Percentiles rank a stretch among this genome's conserved stretches.
phyloP scores from a whole-genome alignment of 1,140 invertebrate species.

The Penaeus chinensis region DNA sequence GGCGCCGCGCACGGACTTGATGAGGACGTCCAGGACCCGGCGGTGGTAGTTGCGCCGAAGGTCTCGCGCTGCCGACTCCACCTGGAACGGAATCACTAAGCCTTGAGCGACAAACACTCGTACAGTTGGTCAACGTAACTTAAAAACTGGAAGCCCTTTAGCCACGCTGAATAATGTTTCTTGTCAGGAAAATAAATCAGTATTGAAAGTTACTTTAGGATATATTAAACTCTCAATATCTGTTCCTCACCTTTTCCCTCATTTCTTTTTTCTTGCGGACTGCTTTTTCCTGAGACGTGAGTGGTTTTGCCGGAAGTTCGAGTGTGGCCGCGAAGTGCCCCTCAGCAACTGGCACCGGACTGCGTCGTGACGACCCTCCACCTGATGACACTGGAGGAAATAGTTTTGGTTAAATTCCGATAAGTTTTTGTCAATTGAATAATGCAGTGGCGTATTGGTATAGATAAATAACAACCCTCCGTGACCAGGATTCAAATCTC shows the following conservation, averaged over 20 bases:
- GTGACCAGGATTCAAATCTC: too few relatives aligned
- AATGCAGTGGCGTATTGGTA: too few relatives aligned
- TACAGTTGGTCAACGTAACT: too few relatives aligned
- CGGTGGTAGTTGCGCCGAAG: constrained; percentile 87
- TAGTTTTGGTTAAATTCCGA: too few relatives aligned
- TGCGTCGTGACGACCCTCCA: constrained; percentile 52
- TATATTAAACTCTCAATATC: too few relatives aligned
- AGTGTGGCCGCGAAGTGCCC: constrained; percentile 34
- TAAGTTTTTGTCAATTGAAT: too few relatives aligned
- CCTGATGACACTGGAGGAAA: constrained; percentile 53
- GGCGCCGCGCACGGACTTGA: constrained; percentile 83
- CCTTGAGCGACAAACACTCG: too few relatives aligned
- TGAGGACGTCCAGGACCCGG: constrained; percentile 88
- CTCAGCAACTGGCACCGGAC: constrained; percentile 40
- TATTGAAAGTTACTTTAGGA: too few relatives aligned
- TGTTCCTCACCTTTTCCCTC: constrained; percentile 47
- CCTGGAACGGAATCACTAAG: constrained; percentile 72
- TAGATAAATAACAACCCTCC: too few relatives aligned
- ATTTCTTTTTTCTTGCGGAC: constrained; percentile 56
- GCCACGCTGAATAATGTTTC: too few relatives aligned
- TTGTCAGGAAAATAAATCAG: too few relatives aligned
- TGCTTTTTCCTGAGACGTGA: constrained; percentile 51
- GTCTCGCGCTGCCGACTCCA: constrained; percentile 83
- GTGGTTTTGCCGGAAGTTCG: constrained; percentile 50
- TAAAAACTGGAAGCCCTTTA: too few relatives aligned